A percentile compares a stretch with the other conserved stretches of the same genome.
These are phyloP conservation scores for Talpa occidentalis DNA, from an alignment of 2,113 vertebrate genomes.

Conservation along the genomic window DNA sequence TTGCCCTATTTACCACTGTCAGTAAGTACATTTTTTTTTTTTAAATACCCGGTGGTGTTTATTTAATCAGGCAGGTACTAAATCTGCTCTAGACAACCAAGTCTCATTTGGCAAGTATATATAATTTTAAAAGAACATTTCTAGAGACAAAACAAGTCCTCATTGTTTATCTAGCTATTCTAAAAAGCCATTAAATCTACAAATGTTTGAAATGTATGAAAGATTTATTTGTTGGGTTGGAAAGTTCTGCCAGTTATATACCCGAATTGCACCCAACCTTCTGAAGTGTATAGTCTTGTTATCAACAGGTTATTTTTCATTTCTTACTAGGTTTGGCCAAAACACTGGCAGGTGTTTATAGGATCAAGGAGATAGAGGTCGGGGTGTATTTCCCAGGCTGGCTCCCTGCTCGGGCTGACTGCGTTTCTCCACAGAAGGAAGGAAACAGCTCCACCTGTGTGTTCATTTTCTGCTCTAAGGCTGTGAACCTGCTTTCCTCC, in stretches of 20 bases:
- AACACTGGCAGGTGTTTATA: neutral
- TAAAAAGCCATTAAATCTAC: neutral
- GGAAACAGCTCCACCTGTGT: neutral
- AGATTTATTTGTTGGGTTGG: neutral
- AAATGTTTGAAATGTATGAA: neutral
- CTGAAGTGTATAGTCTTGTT: neutral
- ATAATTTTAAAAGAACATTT: neutral
- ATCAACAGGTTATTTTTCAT: neutral
- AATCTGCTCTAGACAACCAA: neutral
- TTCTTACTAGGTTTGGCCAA: neutral
- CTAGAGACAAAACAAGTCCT: neutral
- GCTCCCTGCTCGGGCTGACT: neutral
- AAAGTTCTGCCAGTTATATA: neutral
- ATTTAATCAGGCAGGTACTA: neutral
- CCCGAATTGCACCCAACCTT: neutral
- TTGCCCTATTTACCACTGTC: neutral
- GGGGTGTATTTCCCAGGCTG: no score
- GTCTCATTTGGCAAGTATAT: neutral
- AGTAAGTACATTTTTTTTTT: neutral
- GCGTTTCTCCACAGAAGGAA: neutral
- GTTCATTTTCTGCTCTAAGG: no score
- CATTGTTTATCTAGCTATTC: neutral
- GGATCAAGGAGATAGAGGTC: neutral
- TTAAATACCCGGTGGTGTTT: neutral
- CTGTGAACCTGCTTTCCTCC: no score